A percentile compares a stretch with the other conserved stretches of the same genome.
Evolutionary conservation across 2,113 vertebrate genomes (phyloP).

Genomic region (Megatriorchis doriae): DNA sequence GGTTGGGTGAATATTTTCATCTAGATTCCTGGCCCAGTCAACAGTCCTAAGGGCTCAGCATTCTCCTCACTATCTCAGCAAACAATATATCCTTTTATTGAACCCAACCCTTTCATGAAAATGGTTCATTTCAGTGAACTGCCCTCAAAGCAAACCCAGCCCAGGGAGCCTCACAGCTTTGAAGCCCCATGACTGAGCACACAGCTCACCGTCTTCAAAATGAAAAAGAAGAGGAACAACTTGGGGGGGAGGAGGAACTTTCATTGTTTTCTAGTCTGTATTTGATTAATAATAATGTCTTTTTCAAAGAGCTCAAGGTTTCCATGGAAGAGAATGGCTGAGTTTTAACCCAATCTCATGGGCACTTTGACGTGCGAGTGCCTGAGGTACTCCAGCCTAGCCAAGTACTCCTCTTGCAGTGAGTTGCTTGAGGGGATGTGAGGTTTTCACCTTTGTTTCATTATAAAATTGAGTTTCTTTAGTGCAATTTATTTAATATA

Average conservation of each 20-base stretch:
- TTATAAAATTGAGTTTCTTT: not conserved
- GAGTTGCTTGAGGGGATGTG: not conserved
- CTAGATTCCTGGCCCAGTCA: not conserved
- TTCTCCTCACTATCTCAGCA: not conserved
- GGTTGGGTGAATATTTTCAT: not conserved
- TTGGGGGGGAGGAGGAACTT: not conserved
- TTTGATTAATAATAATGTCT: not conserved
- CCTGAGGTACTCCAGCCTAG: not conserved
- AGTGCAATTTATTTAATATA: not conserved
- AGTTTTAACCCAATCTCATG: not conserved
- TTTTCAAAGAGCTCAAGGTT: not conserved
- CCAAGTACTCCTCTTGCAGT: not conserved
- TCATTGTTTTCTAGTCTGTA: not conserved
- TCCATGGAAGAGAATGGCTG: not conserved
- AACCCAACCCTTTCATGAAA: not conserved
- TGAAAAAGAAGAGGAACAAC: not conserved
- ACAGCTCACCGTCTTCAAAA: not conserved
- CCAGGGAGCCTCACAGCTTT: not conserved
- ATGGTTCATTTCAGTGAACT: not conserved
- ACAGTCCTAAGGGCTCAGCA: not conserved
- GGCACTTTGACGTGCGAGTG: fast-evolving
- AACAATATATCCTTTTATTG: not conserved
- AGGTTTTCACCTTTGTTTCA: not conserved
- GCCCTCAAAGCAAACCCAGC: not conserved
- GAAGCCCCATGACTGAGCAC: not conserved